A percentile compares a stretch with the other conserved stretches of the same genome.
phyloP scores from a whole-genome alignment of 2,113 vertebrate genomes.

The Oreochromis spilurus region DNA sequence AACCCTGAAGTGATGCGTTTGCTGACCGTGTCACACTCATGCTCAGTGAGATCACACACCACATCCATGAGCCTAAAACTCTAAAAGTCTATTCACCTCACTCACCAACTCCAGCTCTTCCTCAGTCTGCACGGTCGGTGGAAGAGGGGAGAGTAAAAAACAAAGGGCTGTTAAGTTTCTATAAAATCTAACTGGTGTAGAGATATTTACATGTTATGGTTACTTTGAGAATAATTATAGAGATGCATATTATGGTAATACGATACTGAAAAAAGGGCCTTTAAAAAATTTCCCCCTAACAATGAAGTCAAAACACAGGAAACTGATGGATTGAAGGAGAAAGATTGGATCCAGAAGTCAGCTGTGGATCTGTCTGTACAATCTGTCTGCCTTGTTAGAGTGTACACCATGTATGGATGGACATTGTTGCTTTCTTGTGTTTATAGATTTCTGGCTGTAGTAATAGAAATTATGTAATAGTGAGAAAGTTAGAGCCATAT shows the following conservation, averaged over 20 bases:
- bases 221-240: background rate
- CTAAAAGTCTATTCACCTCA: constrained; percentile 74
- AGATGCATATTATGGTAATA: background rate
- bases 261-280: background rate
- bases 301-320: background rate
- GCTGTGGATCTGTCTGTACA: background rate
- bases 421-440: background rate
- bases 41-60: constrained; percentile 48
- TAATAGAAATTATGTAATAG: background rate
- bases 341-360: background rate
- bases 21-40: constrained; percentile 32
- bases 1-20: background rate
- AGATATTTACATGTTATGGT: background rate
- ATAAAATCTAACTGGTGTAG: background rate
- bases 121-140: constrained; percentile 80
- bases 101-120: constrained; percentile 98
- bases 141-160: background rate
- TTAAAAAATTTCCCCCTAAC: background rate
- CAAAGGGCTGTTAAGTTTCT: constrained; percentile 41
- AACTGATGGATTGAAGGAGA: background rate
- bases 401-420: background rate
- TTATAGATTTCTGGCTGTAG: background rate
- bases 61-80: constrained; percentile 50
- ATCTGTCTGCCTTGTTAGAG: background rate
- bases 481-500: background rate